These are phyloP conservation scores for Miniopterus natalensis DNA, from an alignment of 2,113 vertebrate genomes.

Conservation along the genomic window DNA sequence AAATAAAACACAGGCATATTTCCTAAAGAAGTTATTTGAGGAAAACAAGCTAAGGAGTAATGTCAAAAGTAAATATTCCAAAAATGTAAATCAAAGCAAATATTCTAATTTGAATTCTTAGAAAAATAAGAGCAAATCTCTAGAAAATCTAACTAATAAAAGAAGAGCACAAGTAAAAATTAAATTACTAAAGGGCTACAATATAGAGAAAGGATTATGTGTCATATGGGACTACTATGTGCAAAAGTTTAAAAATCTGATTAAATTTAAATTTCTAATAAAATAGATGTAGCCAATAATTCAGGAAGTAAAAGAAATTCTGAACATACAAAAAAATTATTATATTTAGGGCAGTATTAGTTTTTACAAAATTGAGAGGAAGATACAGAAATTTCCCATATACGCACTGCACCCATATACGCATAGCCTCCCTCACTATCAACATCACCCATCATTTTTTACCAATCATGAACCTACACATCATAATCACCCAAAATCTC, in stretches of 20 bases:
- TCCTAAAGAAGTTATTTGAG: constrained; percentile 49
- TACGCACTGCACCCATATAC: rapidly evolving
- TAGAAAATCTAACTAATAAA: constrained; percentile 53
- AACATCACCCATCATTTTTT: not conserved
- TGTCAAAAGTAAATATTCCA: constrained; percentile 66
- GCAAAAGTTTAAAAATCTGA: not conserved
- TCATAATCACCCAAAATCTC: not conserved
- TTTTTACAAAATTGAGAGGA: not conserved
- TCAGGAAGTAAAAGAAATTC: not conserved
- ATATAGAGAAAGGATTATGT: not conserved
- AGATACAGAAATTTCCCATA: not conserved
- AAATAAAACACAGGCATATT: constrained; percentile 23
- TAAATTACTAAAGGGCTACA: not conserved
- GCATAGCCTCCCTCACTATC: not conserved
- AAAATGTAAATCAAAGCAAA: constrained; percentile 66
- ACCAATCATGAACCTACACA: not conserved
- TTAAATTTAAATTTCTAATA: constrained; percentile 52
- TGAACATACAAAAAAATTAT: not conserved
- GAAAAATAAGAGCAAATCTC: constrained; percentile 46
- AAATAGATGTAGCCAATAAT: constrained; percentile 6
- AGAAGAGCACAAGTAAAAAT: constrained; percentile 40
- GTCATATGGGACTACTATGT: not conserved
- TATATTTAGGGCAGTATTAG: not conserved
- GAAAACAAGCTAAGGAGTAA: constrained; percentile 59
- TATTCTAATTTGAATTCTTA: constrained; percentile 55